phyloP scores from a whole-genome alignment of 2,888 invertebrate species.

The Pammene aurita region DNA sequence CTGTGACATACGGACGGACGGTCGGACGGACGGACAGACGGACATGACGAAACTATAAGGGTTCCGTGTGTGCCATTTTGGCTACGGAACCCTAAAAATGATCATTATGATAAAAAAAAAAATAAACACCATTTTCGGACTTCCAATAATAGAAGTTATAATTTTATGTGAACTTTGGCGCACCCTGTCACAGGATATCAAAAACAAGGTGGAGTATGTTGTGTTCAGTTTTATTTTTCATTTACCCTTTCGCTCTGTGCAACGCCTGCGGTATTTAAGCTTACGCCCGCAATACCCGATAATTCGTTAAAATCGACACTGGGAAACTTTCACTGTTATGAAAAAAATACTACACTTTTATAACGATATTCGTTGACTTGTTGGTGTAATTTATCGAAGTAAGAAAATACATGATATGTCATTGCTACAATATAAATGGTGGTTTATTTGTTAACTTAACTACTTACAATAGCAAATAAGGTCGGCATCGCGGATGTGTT shows the following conservation, averaged over 20 bases:
- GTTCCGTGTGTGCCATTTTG: too few relatives aligned
- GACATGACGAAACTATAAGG: too few relatives aligned
- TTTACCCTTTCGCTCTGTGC: constrained; percentile 17
- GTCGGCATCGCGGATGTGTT: too few relatives aligned
- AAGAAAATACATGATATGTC: neutral
- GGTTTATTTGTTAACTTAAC: too few relatives aligned
- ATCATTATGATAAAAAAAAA: too few relatives aligned
- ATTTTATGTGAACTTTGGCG: too few relatives aligned
- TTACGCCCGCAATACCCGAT: neutral
- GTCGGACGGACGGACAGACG: too few relatives aligned
- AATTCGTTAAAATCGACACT: constrained; percentile 14
- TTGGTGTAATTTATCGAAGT: neutral
- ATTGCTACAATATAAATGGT: neutral
- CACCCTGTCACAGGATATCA: neutral
- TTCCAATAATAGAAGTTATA: too few relatives aligned
- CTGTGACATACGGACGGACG: too few relatives aligned
- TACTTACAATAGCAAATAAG: too few relatives aligned
- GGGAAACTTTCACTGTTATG: neutral
- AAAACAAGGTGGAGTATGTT: neutral
- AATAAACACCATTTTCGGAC: too few relatives aligned
- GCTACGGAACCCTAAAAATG: too few relatives aligned
- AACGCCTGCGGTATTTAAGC: constrained; percentile 14
- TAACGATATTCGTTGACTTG: neutral
- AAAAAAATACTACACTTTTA: neutral
- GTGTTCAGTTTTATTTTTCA: constrained; percentile 17